A percentile compares a stretch with the other conserved stretches of the same genome.
Conservation (phyloP, 2,797 vertebrate species). For the Rhinatrema bivittatum region DNA sequence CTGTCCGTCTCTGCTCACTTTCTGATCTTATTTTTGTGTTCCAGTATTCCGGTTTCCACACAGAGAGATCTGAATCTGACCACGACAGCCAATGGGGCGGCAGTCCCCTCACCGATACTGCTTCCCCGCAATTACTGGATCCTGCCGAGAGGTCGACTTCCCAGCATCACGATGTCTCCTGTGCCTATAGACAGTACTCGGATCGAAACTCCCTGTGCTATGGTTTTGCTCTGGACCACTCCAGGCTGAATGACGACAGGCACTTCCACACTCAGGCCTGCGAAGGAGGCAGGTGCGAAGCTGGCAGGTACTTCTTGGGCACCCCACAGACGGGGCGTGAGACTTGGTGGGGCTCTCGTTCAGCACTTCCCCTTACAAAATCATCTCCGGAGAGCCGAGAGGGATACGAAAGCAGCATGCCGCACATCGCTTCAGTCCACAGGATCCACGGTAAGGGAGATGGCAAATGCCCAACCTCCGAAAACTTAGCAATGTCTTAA, state of each 20-base stretch:
- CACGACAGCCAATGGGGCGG: slow-evolving; percentile 91
- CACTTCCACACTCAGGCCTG: slow-evolving; percentile 79
- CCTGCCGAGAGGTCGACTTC: slow-evolving; percentile 59
- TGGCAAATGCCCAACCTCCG: too few species aligned
- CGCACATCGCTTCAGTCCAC: slow-evolving; percentile 77
- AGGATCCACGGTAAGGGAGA: slow-evolving; percentile 78
- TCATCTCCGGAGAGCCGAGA: slow-evolving; percentile 76
- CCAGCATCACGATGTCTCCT: slow-evolving; percentile 69
- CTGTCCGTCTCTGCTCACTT: too few species aligned
- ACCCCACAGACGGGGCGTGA: slow-evolving; percentile 71
- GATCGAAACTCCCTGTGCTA: slow-evolving; percentile 75
- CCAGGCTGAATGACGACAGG: slow-evolving; percentile 67
- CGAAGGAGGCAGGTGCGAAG: slow-evolving; percentile 81
- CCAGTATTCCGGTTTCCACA: slow-evolving; percentile 85
- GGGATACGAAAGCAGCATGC: slow-evolving; percentile 66
- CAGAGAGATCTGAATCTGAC: slow-evolving; percentile 86
- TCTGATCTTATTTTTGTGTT: slow-evolving; percentile 44
- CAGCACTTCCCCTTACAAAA: slow-evolving; percentile 71
- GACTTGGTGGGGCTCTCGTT: slow-evolving; percentile 77
- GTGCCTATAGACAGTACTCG: slow-evolving; percentile 74
- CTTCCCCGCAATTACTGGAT: slow-evolving; percentile 86
- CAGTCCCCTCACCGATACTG: slow-evolving; percentile 79
- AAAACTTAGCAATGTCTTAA: too few species aligned
- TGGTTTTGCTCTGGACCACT: slow-evolving; percentile 64
- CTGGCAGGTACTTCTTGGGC: slow-evolving; percentile 86